A percentile compares a stretch with the other conserved stretches of the same genome.
These are phyloP conservation scores for Albula glossodonta DNA, from an alignment of 2,113 vertebrate genomes.

Conservation along the genomic window DNA sequence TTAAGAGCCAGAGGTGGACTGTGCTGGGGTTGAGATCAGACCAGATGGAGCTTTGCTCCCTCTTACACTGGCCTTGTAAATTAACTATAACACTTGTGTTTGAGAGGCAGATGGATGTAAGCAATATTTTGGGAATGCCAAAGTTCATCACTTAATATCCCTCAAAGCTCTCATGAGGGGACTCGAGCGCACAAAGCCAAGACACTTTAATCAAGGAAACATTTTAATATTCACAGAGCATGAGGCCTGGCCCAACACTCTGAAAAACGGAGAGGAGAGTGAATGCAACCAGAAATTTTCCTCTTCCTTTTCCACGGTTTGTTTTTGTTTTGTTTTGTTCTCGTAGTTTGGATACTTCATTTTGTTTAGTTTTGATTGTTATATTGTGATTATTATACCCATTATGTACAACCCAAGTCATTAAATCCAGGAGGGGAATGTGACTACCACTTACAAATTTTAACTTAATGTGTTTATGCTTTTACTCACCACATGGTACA, in stretches of 20 bases:
- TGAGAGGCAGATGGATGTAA: neutral
- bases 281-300: neutral
- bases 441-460: too few species aligned
- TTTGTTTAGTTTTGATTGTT: too few species aligned
- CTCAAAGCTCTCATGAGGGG: neutral
- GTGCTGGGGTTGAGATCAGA: too few species aligned
- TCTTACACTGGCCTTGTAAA: neutral
- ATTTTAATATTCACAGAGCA: neutral
- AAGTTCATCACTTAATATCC: neutral
- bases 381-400: too few species aligned
- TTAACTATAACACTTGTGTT: neutral
- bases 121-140: neutral
- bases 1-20: too few species aligned
- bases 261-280: neutral
- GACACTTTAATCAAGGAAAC: neutral
- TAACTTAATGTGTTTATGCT: too few species aligned
- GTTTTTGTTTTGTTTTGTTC: too few species aligned
- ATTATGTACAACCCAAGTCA: too few species aligned
- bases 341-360: too few species aligned
- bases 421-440: too few species aligned
- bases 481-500: too few species aligned
- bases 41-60: too few species aligned
- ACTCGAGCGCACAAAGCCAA: neutral
- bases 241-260: neutral
- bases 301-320: neutral